Percentiles rank a stretch among this genome's conserved stretches.
Conservation (phyloP, 2,888 invertebrate species). For the Drosophila affinis region DNA sequence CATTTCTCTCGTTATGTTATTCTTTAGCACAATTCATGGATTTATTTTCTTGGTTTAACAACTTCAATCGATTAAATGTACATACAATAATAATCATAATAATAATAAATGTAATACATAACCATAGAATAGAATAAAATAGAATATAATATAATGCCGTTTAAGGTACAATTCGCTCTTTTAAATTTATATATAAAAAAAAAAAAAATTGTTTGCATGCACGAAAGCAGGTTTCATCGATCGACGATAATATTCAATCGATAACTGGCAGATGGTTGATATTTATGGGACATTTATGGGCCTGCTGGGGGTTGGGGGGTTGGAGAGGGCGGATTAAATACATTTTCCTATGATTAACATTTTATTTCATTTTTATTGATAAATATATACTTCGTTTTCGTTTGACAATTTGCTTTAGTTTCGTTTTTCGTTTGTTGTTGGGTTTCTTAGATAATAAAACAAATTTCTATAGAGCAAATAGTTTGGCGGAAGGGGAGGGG, state of each 20-base stretch:
- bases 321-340: slow-evolving; percentile 17
- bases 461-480: slow-evolving; percentile 10
- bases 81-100: slow-evolving; percentile 52
- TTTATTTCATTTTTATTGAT: slow-evolving; percentile 1
- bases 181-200: slow-evolving; percentile 26
- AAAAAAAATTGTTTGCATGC: slow-evolving; percentile 31
- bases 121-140: slow-evolving; percentile 26
- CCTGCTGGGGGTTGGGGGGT: neutral
- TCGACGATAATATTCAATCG: slow-evolving; percentile 25
- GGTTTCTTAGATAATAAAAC: slow-evolving; percentile 9
- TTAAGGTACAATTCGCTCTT: slow-evolving; percentile 75
- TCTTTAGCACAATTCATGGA: slow-evolving; percentile 55
- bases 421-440: slow-evolving; percentile 17
- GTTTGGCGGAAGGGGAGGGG: slow-evolving; percentile 1
- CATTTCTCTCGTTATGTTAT: neutral
- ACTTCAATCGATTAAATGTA: slow-evolving; percentile 60
- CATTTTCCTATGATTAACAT: slow-evolving; percentile 15
- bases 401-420: slow-evolving; percentile 18
- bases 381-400: slow-evolving; percentile 18
- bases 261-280: slow-evolving; percentile 3
- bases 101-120: slow-evolving; percentile 50
- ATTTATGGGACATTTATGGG: neutral
- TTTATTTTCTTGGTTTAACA: slow-evolving; percentile 67
- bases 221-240: slow-evolving; percentile 31
- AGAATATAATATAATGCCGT: slow-evolving; percentile 49